Base-by-base conservation (phyloP, 2,888 invertebrate genomes). In the Apeira syringaria region DNA sequence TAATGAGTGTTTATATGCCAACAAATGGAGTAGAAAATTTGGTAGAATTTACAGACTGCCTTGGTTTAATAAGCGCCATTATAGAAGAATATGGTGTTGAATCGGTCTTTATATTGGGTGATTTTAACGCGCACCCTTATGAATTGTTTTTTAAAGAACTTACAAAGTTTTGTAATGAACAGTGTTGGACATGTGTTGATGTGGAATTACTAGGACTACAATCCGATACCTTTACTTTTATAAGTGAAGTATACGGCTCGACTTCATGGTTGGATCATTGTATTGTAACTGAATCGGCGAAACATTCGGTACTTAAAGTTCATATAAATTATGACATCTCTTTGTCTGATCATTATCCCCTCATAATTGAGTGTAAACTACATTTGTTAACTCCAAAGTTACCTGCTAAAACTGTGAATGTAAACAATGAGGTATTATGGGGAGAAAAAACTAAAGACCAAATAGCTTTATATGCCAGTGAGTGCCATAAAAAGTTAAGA, bases 251-350 rank as follows among this genome's bases (percentile, higher is more conserved):
- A 3, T 3, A 15, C 9, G 13, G 32, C 1, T 4, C 26, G 1
- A 4, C n/a, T 5, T 26, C 32, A 6, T 40, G 39, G 39, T 22
- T 40, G 1, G 37, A 33, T 15, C 39, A 39, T 20, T 39, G 39
- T 9, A 6, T 39, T 3, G 22, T 13, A 1, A 27, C 32, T 2
- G 22, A 22, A 5, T 5, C 33, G n/a, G 33, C 40, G 2, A 33
- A 12, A 11, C 28, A 9, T 3, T 0, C 9, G 10, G 20, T 33
- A 2, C 4, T 20, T 5, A n/a, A 29, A n/a, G 33, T 33, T 1
- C 2, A 2, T 25, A 12, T 40, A 1, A 27, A 28, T 0, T 32
- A 40, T 20, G 33, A 40, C n/a, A 22, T 27, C n/a, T 1, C n/a
- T n/a, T n/a, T n/a, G n/a, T n/a, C n/a, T n/a, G n/a, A n/a, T n/a